Conservation (phyloP, 1,140 invertebrate genomes). For the Pomacea maculata region DNA sequence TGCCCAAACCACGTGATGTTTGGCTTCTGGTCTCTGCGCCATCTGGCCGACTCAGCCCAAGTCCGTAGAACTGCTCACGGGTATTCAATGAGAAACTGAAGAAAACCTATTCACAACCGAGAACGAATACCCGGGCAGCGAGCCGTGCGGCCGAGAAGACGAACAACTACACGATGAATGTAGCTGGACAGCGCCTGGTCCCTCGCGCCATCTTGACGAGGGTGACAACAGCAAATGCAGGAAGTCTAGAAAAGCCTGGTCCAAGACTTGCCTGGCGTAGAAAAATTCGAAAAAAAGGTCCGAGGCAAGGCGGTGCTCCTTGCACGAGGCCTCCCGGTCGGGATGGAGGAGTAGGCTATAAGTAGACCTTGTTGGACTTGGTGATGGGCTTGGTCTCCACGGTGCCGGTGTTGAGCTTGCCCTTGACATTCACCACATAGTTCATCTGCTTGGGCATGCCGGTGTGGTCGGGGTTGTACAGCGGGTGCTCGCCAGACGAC, state of each 20-base stretch:
- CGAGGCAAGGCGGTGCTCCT: no score
- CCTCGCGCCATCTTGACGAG: not conserved
- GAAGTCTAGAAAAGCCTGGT: not conserved
- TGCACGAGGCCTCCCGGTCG: not conserved
- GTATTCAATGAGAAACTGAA: no score
- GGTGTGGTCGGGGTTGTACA: constrained; percentile 30
- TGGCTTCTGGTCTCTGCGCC: no score
- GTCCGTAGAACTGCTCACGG: no score
- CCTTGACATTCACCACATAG: constrained; percentile 34
- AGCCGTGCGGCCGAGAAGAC: not conserved
- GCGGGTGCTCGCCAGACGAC: constrained; percentile 37
- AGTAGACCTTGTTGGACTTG: constrained; percentile 44
- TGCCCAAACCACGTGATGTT: no score
- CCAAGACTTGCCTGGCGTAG: no score
- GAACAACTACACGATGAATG: not conserved
- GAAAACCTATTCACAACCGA: no score
- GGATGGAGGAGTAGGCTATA: constrained; percentile 22
- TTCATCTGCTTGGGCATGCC: constrained; percentile 32
- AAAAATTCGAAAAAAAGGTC: not conserved
- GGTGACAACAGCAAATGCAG: not conserved
- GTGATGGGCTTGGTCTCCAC: constrained; percentile 39
- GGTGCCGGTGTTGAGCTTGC: constrained; percentile 25
- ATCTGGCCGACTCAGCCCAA: no score
- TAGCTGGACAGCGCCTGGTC: not conserved
- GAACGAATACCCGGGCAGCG: no score